phyloP scores from a whole-genome alignment of 2,888 invertebrate genomes.

The Cataglyphis livida region DNA sequence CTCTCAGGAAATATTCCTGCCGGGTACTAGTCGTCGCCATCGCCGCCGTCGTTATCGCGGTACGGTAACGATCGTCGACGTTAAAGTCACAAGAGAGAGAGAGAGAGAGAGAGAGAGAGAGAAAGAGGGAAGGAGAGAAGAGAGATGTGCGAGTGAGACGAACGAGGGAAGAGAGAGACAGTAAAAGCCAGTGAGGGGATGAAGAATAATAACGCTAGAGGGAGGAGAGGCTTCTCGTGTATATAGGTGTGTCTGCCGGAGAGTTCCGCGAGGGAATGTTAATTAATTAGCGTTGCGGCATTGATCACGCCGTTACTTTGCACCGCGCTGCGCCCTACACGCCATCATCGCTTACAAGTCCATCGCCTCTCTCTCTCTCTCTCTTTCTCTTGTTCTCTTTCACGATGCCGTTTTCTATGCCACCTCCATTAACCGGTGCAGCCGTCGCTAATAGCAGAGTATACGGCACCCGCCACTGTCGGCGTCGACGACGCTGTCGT shows the following conservation, averaged over 20 bases:
- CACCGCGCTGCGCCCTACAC: constrained; percentile 66
- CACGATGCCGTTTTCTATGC: constrained; percentile 24
- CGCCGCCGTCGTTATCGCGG: constrained; percentile 70
- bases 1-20: constrained; percentile 71
- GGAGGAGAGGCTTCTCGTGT: constrained; percentile 54
- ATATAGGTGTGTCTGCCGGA: constrained; percentile 73
- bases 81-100: constrained; percentile 68
- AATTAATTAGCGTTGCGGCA: constrained; percentile 81
- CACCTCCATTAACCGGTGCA: constrained; percentile 46
- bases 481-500: constrained; percentile 52
- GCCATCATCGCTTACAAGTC: constrained; percentile 26
- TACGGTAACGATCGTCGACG: constrained; percentile 72
- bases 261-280: constrained; percentile 79
- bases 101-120: constrained; percentile 32
- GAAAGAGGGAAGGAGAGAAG: neutral
- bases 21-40: constrained; percentile 67
- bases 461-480: constrained; percentile 50
- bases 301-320: constrained; percentile 78
- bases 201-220: constrained; percentile 44
- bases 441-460: constrained; percentile 42
- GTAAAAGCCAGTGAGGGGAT: constrained; percentile 25
- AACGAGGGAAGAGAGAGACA: constrained; percentile 33
- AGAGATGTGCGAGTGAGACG: constrained; percentile 30
- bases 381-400: neutral
- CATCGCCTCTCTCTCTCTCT: neutral